Evolutionary conservation across 1,140 invertebrate species (phyloP).

Genomic region (Aporrectodea caliginosa): DNA sequence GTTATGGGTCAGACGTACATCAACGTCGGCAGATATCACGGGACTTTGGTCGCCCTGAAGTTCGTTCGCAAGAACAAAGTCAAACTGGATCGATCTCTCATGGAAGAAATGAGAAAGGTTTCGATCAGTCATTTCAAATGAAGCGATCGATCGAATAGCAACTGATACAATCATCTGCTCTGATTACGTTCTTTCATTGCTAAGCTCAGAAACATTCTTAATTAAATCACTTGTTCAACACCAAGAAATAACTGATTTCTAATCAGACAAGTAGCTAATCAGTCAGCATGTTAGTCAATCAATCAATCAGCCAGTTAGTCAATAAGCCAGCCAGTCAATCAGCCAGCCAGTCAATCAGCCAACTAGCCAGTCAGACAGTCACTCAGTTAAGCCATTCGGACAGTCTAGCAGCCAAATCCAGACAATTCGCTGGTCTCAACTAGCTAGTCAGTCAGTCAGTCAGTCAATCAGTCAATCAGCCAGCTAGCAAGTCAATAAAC

Average conservation of each 20-base stretch:
- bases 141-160: too few species aligned
- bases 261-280: neutral
- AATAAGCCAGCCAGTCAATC: neutral
- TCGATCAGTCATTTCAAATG: too few species aligned
- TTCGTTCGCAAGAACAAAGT: conserved; percentile 9
- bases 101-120: conserved; percentile 26
- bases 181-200: too few species aligned
- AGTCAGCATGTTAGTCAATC: neutral
- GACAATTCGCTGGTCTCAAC: neutral
- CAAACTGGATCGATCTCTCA: conserved; percentile 13
- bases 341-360: neutral
- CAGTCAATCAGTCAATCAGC: neutral
- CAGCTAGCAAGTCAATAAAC: neutral
- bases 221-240: too few species aligned
- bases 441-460: neutral
- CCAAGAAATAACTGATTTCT: too few species aligned
- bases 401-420: neutral
- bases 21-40: conserved; percentile 20
- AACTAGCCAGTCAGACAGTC: neutral
- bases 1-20: conserved; percentile 5
- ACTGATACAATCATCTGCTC: too few species aligned
- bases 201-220: too few species aligned
- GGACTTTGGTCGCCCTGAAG: conserved; percentile 18
- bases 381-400: neutral
- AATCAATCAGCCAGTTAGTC: neutral